phyloP scores from a whole-genome alignment of 2,797 vertebrate genomes.

The Arnoldichthys spilopterus region DNA sequence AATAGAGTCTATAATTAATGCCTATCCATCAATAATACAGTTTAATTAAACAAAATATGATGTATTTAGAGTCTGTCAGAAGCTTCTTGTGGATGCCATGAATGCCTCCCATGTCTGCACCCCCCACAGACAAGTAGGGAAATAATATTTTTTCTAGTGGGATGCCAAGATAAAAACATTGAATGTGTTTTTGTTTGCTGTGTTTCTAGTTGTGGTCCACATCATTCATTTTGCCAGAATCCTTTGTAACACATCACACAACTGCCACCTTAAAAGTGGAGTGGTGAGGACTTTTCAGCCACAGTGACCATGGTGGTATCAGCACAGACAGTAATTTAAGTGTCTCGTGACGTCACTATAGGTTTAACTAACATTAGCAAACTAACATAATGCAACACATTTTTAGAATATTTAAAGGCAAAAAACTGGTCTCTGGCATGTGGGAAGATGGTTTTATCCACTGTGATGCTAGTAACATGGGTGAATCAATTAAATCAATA shows the following conservation, averaged over 20 bases:
- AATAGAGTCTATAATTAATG: slow-evolving; percentile 63
- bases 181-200: neutral
- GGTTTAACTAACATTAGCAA: too few relatives aligned
- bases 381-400: too few relatives aligned
- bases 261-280: neutral
- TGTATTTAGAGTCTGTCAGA: slow-evolving; percentile 45
- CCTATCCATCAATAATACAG: slow-evolving; percentile 60
- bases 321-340: too few relatives aligned
- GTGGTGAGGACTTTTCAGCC: neutral
- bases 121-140: neutral
- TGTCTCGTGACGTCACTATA: too few relatives aligned
- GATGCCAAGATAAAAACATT: neutral
- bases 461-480: too few relatives aligned
- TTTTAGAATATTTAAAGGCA: too few relatives aligned
- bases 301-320: neutral
- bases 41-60: slow-evolving; percentile 58
- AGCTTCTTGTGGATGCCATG: slow-evolving; percentile 25
- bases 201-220: neutral
- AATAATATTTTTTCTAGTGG: slow-evolving; percentile 7
- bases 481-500: too few relatives aligned
- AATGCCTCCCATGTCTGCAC: neutral
- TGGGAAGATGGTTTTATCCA: too few relatives aligned
- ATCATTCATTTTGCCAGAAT: neutral
- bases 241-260: neutral
- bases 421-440: too few relatives aligned